A percentile compares a stretch with the other conserved stretches of the same genome.
These are phyloP conservation scores for Callipepla californica DNA, from an alignment of 2,113 vertebrate genomes.

Conservation along the genomic window DNA sequence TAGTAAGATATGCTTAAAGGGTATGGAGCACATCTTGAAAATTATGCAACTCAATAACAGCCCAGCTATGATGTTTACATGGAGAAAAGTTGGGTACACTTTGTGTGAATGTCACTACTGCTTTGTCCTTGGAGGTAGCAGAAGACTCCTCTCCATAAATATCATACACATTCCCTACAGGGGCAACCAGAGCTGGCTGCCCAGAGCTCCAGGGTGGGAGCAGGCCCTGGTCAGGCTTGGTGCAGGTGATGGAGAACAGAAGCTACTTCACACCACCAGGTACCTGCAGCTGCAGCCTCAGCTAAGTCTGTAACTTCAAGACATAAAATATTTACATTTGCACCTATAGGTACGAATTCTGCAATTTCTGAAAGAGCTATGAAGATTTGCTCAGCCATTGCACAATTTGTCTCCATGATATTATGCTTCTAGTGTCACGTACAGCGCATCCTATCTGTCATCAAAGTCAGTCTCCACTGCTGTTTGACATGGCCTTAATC, in stretches of 20 bases:
- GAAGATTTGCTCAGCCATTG: conserved; percentile 28
- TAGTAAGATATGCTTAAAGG: background rate
- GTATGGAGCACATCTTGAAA: background rate
- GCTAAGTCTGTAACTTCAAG: conserved; percentile 35
- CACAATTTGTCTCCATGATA: conserved; percentile 41
- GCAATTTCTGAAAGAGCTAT: conserved; percentile 7
- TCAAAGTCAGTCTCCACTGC: background rate
- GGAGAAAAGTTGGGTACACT: background rate
- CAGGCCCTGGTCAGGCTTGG: background rate
- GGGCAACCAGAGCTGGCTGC: background rate
- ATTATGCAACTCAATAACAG: background rate
- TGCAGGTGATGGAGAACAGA: background rate
- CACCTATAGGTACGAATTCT: conserved; percentile 22
- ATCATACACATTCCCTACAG: background rate
- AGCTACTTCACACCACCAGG: background rate
- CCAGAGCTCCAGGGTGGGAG: background rate
- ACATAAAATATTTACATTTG: background rate
- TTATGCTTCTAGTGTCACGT: background rate
- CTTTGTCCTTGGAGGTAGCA: conserved; percentile 27
- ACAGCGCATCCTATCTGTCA: background rate
- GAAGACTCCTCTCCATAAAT: background rate
- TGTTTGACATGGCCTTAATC: conserved; percentile 36
- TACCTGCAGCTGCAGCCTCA: background rate
- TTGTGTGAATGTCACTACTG: conserved; percentile 36
- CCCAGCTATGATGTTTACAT: background rate